A percentile compares a stretch with the other conserved stretches of the same genome.
These are phyloP conservation scores for Hydropsyche betteni DNA, from an alignment of 2,888 invertebrate species.

Conservation along the genomic window DNA sequence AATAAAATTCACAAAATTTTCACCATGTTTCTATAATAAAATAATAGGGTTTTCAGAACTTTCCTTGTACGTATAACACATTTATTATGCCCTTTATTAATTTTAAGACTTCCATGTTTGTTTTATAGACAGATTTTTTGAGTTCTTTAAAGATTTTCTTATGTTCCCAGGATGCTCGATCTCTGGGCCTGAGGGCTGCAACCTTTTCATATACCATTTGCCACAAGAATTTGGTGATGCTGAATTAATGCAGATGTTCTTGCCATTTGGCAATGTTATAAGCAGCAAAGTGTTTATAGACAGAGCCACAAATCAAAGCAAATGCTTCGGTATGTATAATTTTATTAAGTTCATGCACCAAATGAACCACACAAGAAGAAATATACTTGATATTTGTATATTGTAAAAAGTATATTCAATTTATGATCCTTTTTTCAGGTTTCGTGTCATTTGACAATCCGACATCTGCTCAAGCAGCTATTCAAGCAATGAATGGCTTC, in stretches of 20 bases:
- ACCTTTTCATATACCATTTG: conserved; percentile 99
- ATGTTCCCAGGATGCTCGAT: conserved; percentile 90
- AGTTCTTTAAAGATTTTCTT: conserved; percentile 76
- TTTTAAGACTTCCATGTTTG: conserved; percentile 48
- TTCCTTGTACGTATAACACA: conserved; percentile 5
- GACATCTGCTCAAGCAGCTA: conserved; percentile 96
- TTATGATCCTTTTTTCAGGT: conserved; percentile 69
- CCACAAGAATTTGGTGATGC: conserved; percentile 99
- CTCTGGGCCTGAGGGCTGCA: conserved; percentile 99
- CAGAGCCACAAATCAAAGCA: conserved; percentile 99
- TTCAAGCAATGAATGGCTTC: conserved; percentile 99
- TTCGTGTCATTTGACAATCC: conserved; percentile 99
- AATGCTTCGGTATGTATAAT: conserved; percentile 93
- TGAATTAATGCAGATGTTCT: conserved; percentile 99
- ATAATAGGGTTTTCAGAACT: neutral
- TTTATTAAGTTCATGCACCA: no score
- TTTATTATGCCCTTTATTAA: conserved; percentile 19
- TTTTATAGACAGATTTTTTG: conserved; percentile 63
- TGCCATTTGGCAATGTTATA: conserved; percentile 99
- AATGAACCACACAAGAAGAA: no score
- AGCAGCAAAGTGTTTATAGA: conserved; percentile 99
- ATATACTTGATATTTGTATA: no score
- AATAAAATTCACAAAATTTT: no score
- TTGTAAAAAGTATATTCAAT: no score
- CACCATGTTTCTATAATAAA: neutral